Evolutionary conservation across 2,888 invertebrate species (phyloP).

Genomic region (Sicus ferrugineus): DNA sequence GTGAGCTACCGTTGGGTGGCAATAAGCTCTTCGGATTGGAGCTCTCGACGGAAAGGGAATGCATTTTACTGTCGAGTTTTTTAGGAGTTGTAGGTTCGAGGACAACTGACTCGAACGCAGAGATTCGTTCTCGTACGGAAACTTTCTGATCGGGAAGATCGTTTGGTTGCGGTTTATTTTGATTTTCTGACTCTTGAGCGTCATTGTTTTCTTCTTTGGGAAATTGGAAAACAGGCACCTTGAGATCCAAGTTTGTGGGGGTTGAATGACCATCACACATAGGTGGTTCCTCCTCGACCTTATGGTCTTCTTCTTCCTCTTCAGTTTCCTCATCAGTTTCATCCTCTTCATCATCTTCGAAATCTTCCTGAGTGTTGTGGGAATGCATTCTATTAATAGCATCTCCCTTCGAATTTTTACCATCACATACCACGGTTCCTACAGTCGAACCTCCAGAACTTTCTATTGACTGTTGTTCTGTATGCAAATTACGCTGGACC

Average conservation of each 20-base stretch:
- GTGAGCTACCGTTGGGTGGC: constrained; percentile 60
- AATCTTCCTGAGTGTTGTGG: not conserved
- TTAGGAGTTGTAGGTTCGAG: constrained; percentile 36
- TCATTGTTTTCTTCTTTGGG: constrained; percentile 34
- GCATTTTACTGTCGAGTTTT: constrained; percentile 43
- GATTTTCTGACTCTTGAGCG: not conserved
- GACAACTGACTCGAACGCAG: constrained; percentile 54
- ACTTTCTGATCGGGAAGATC: constrained; percentile 53
- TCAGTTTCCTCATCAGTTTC: not conserved
- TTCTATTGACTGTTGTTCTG: constrained; percentile 12
- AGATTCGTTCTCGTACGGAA: constrained; percentile 60
- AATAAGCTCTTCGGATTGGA: constrained; percentile 52
- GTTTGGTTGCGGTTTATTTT: constrained; percentile 43
- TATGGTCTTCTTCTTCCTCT: not conserved
- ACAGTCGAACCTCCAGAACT: not conserved
- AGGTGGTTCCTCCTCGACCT: constrained; percentile 2
- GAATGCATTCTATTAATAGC: too few species aligned
- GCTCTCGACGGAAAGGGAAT: constrained; percentile 56
- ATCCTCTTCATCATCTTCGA: not conserved
- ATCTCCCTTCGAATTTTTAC: too few species aligned
- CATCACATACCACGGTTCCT: not conserved
- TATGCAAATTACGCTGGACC: constrained; percentile 29
- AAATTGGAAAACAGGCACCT: constrained; percentile 39
- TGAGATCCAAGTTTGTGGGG: constrained; percentile 49
- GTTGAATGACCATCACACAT: constrained; percentile 44